A percentile compares a stretch with the other conserved stretches of the same genome.
These are phyloP conservation scores for Drosophila rellima DNA, from an alignment of 2,888 invertebrate genomes.

Conservation along the genomic window DNA sequence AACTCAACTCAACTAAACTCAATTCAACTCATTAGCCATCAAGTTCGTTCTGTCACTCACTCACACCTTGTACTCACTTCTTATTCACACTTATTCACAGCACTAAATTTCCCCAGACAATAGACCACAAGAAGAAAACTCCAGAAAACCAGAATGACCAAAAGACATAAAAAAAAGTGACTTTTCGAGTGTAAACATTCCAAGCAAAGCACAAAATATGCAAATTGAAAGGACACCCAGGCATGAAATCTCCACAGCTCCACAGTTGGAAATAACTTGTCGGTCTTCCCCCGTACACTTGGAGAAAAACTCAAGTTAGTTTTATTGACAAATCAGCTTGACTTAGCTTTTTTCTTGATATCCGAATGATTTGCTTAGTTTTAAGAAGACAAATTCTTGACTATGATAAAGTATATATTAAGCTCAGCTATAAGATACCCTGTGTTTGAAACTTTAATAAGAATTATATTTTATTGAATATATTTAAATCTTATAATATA, in stretches of 20 bases:
- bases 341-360: neutral
- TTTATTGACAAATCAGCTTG: neutral
- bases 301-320: neutral
- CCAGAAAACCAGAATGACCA: constrained; percentile 49
- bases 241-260: constrained; percentile 4
- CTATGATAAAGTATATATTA: neutral
- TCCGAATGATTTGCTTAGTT: neutral
- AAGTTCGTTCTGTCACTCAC: constrained; percentile 18
- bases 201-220: constrained; percentile 62
- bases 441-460: neutral
- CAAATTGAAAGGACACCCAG: constrained; percentile 76
- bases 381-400: neutral
- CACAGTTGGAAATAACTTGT: constrained; percentile 8
- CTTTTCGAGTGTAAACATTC: constrained; percentile 50
- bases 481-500: no score
- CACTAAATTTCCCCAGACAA: constrained; percentile 77
- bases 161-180: constrained; percentile 54
- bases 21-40: constrained; percentile 32
- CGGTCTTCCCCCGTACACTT: constrained; percentile 6
- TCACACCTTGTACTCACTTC: constrained; percentile 40
- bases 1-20: constrained; percentile 16
- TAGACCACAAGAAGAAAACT: constrained; percentile 54
- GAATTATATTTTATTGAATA: no score
- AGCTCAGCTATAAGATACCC: neutral
- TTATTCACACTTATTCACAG: constrained; percentile 49